Evolutionary conservation across 2,888 invertebrate species (phyloP).

Genomic region (Anthophora plumipes): DNA sequence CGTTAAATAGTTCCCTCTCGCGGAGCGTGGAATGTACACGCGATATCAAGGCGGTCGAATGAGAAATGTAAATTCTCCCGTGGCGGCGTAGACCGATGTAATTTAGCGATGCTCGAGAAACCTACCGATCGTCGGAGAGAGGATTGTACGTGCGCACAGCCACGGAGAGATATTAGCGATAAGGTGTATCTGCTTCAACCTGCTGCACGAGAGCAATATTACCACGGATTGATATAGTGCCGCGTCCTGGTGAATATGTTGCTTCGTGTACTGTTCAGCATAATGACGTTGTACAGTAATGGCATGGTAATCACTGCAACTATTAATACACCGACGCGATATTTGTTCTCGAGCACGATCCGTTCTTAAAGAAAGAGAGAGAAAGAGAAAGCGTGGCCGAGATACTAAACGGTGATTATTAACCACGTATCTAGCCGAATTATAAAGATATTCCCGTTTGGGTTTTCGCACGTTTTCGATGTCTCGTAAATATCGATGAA

Average conservation of each 20-base stretch:
- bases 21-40: slow-evolving; percentile 22
- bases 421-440: slow-evolving; percentile 35
- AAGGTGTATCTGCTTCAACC: slow-evolving; percentile 72
- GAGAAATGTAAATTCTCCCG: slow-evolving; percentile 57
- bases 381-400: slow-evolving; percentile 14
- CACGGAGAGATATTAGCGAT: slow-evolving; percentile 72
- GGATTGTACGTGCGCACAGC: slow-evolving; percentile 58
- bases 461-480: slow-evolving; percentile 15
- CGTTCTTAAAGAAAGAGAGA: slow-evolving; percentile 40
- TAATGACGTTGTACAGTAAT: slow-evolving; percentile 74
- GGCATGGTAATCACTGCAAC: slow-evolving; percentile 69
- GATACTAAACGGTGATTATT: slow-evolving; percentile 26
- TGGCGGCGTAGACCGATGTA: slow-evolving; percentile 54
- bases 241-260: slow-evolving; percentile 69
- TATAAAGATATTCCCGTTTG: slow-evolving; percentile 21
- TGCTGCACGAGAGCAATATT: slow-evolving; percentile 69
- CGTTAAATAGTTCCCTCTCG: slow-evolving; percentile 34
- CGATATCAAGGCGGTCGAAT: slow-evolving; percentile 35
- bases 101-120: slow-evolving; percentile 69
- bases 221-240: slow-evolving; percentile 71
- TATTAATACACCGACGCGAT: slow-evolving; percentile 71
- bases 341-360: slow-evolving; percentile 68
- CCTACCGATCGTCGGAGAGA: slow-evolving; percentile 65
- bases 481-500: slow-evolving; percentile 7
- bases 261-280: slow-evolving; percentile 69